Evolutionary conservation across 2,888 invertebrate genomes (phyloP), one percentile per base, ranked within the genome.

Genomic region (Pterostichus madidus): DNA sequence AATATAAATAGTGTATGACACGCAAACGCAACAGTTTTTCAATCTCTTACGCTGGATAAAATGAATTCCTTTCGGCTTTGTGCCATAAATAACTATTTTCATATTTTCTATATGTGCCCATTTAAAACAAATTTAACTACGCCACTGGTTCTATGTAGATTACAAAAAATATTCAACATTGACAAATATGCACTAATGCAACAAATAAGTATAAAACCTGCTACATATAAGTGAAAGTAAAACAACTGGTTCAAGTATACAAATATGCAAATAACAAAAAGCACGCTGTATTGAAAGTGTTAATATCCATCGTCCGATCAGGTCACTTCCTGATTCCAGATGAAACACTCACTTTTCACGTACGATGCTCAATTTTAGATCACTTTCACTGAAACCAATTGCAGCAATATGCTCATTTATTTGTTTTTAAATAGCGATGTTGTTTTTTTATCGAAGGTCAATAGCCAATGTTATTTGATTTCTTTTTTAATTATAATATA

Each of bases 241-340:
- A 64, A 64, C 68, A 39, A 44, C 68, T 71, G n/a, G 68, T 71
- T 71, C 68, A 71, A 56, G 39, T 76, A 31, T 52, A 53, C 53
- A 75, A 73, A 46, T 73, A 73, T 46, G 71, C 17, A 75, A 49
- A 75, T 75, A 49, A 68, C 35, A 56, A 17, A 15, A 76, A 52
- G 52, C 44, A 71, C 3, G 10, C 52, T 52, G 52, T 52, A 71
- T 2, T 71, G 68, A 71, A 71, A 71, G 68, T 44, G 68, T 46
- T 71, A 71, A 39, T n/a, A 68, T 35, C 64, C 6, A 64, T 39
- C 15, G n/a, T 5, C n/a, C n/a, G 24, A 56, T 13, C 17, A 13
- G n/a, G 2, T 56, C 17, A 32, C 61, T 71, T 71, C 68, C 68
- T 71, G 68, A 44, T 59, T 31, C 31, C 24, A 39, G 39, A 39